Percentiles rank a stretch among this genome's conserved stretches.
phyloP scores from a whole-genome alignment of 2,888 invertebrate genomes.

The Clostera curtula region DNA sequence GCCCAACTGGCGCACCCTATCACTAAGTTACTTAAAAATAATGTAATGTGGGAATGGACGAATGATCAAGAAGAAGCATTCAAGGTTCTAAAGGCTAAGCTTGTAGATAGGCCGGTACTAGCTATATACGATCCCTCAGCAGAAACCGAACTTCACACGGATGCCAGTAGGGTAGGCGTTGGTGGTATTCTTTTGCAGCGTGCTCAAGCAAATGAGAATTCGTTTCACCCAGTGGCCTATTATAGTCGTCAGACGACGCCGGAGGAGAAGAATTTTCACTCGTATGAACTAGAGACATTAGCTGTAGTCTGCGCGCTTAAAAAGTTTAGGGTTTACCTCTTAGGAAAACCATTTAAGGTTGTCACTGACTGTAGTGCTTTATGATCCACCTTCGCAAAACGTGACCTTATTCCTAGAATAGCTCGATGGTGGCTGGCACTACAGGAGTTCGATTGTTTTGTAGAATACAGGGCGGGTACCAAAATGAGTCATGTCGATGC shows the following conservation, averaged over 20 bases:
- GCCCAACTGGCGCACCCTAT: constrained; percentile 3
- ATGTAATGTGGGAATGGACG: constrained; percentile 5
- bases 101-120: constrained; percentile 2
- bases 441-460: constrained; percentile 5
- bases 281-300: constrained; percentile 18
- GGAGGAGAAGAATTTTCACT: constrained; percentile 15
- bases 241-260: constrained; percentile 15
- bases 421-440: constrained; percentile 14
- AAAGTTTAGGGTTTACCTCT: constrained; percentile 12
- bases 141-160: constrained; percentile 16
- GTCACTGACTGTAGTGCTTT: constrained; percentile 13
- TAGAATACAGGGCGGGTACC: constrained; percentile 5
- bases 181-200: constrained; percentile 15
- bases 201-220: neutral
- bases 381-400: constrained; percentile 11
- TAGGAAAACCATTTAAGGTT: constrained; percentile 12
- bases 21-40: constrained; percentile 4
- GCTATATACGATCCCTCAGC: constrained; percentile 1
- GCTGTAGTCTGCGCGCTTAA: constrained; percentile 11
- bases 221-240: constrained; percentile 12
- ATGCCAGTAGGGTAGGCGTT: constrained; percentile 16
- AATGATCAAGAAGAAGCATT: constrained; percentile 3
- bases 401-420: constrained; percentile 13
- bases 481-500: constrained; percentile 7
- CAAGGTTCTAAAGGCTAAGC: neutral